Percentiles rank a stretch among this genome's conserved stretches.
Conservation (phyloP, 1,140 invertebrate species). For the Orchestia grillus region DNA sequence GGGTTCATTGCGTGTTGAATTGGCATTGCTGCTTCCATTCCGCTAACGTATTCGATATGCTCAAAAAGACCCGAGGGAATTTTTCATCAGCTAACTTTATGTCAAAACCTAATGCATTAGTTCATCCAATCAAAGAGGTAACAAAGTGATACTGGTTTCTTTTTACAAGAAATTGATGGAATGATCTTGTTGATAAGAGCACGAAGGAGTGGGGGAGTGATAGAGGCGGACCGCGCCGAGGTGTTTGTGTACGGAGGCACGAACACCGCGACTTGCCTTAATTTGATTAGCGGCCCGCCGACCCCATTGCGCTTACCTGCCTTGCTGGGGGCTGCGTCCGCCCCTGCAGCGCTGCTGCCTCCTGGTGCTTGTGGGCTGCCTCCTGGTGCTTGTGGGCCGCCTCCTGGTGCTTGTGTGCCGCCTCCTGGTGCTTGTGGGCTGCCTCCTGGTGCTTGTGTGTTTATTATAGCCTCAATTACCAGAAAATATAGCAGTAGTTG, state of each 20-base stretch:
- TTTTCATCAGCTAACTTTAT: neutral
- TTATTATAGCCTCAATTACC: neutral
- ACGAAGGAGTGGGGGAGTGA: neutral
- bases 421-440: neutral
- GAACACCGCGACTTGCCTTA: constrained; percentile 48
- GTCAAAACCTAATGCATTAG: neutral
- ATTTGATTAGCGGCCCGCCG: constrained; percentile 38
- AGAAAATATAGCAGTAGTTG: no score
- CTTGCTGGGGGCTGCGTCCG: neutral
- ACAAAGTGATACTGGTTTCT: neutral
- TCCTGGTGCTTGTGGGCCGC: neutral
- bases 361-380: neutral
- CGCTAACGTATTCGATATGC: neutral
- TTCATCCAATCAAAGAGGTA: neutral
- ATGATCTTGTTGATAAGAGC: neutral
- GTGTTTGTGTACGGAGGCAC: constrained; percentile 45
- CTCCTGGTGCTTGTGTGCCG: neutral
- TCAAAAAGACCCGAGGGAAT: neutral
- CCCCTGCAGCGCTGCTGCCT: neutral
- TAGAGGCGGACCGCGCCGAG: neutral
- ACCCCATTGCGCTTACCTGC: constrained; percentile 33
- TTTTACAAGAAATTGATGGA: neutral
- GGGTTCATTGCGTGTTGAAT: neutral
- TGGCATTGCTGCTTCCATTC: neutral
- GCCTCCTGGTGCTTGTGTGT: neutral